Evolutionary conservation across 2,888 invertebrate species (phyloP).

Genomic region (Pomacea canaliculata): DNA sequence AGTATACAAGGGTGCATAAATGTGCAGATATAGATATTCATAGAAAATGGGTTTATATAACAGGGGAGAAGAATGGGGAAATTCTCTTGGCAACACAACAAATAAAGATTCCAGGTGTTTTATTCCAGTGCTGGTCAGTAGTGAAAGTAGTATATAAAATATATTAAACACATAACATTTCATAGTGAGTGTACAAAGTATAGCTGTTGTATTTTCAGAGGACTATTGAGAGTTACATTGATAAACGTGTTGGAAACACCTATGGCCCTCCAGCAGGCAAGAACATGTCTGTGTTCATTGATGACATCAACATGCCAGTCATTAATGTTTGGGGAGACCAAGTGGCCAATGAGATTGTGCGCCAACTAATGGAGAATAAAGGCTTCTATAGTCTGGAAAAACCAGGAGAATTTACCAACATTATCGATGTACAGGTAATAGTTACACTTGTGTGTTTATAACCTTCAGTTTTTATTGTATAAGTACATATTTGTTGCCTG

Average conservation of each 20-base stretch:
- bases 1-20: too few species aligned
- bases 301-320: constrained; percentile 94
- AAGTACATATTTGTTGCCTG: too few species aligned
- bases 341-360: constrained; percentile 83
- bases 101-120: too few species aligned
- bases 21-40: too few species aligned
- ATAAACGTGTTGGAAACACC: constrained; percentile 92
- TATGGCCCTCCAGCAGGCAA: constrained; percentile 94
- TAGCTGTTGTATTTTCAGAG: constrained; percentile 74
- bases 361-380: constrained; percentile 93
- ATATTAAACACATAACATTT: too few species aligned
- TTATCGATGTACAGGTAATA: constrained; percentile 83
- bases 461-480: too few species aligned
- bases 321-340: constrained; percentile 98
- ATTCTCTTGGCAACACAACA: too few species aligned
- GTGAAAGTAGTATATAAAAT: too few species aligned
- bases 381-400: constrained; percentile 97
- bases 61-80: too few species aligned
- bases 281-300: constrained; percentile 93
- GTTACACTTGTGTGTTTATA: neutral
- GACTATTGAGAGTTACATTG: constrained; percentile 94
- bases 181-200: too few species aligned
- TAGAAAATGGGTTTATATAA: too few species aligned
- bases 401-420: constrained; percentile 94
- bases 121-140: too few species aligned